A percentile compares a stretch with the other conserved stretches of the same genome.
Conservation (phyloP, 2,113 vertebrate genomes). For the Acrocephalus arundinaceus region DNA sequence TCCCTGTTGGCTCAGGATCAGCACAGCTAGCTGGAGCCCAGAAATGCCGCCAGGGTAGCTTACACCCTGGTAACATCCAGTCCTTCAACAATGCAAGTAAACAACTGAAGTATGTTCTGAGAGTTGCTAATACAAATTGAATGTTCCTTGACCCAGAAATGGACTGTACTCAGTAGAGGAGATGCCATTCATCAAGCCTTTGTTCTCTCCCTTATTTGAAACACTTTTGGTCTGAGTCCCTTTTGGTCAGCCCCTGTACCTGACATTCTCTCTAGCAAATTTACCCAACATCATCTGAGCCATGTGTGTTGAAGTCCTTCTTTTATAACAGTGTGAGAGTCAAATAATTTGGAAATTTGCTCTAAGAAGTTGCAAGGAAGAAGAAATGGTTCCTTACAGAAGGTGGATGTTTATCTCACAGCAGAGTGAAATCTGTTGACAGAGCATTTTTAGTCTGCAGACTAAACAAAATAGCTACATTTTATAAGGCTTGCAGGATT, state of each 20-base stretch:
- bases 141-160: slow-evolving; percentile 3
- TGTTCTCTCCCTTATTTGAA: slow-evolving; percentile 26
- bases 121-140: not conserved
- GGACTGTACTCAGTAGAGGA: not conserved
- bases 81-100: not conserved
- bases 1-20: not conserved
- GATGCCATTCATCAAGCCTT: not conserved
- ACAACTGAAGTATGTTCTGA: not conserved
- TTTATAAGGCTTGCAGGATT: not conserved
- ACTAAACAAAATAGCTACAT: not conserved
- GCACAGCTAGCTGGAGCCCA: not conserved
- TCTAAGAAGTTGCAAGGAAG: not conserved
- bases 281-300: not conserved
- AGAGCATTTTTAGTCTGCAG: not conserved
- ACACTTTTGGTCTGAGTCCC: not conserved
- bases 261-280: not conserved
- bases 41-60: not conserved
- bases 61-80: not conserved
- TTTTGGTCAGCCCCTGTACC: not conserved
- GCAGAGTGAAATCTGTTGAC: not conserved
- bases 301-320: not conserved
- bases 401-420: not conserved
- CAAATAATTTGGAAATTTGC: not conserved
- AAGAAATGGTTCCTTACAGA: not conserved
- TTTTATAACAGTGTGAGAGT: not conserved